Evolutionary conservation across 2,888 invertebrate species (phyloP).

Genomic region (Chelonus formosanus): DNA sequence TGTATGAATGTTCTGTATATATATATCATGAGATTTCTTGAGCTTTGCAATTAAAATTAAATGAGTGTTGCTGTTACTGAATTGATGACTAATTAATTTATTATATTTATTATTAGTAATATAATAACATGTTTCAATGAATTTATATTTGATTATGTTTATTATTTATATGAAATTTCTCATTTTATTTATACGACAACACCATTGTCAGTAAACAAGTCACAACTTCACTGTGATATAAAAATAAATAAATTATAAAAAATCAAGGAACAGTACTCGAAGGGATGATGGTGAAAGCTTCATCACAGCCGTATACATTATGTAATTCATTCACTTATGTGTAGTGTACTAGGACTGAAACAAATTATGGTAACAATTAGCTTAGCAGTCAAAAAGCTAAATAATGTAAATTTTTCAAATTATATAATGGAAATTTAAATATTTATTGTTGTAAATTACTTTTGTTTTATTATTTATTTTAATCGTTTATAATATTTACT

Average conservation of each 20-base stretch:
- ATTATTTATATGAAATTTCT: constrained; percentile 19
- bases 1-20: constrained; percentile 6
- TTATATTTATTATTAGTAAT: constrained; percentile 29
- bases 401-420: too few relatives aligned
- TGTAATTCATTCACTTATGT: too few relatives aligned
- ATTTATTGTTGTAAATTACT: too few relatives aligned
- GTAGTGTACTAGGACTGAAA: too few relatives aligned
- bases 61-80: neutral
- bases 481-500: too few relatives aligned
- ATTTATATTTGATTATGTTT: constrained; percentile 20
- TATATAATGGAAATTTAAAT: too few relatives aligned
- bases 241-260: neutral
- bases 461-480: too few relatives aligned
- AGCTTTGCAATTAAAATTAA: constrained; percentile 10
- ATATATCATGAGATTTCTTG: neutral
- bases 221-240: constrained; percentile 39
- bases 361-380: too few relatives aligned
- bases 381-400: too few relatives aligned
- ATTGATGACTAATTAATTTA: neutral
- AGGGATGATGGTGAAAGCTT: neutral
- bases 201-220: neutral
- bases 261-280: neutral
- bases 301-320: too few relatives aligned
- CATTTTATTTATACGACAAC: constrained; percentile 23
- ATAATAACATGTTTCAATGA: constrained; percentile 26